A percentile compares a stretch with the other conserved stretches of the same genome.
Evolutionary conservation across 2,797 vertebrate genomes (phyloP).

Genomic region (Chaetodon trifasciatus): DNA sequence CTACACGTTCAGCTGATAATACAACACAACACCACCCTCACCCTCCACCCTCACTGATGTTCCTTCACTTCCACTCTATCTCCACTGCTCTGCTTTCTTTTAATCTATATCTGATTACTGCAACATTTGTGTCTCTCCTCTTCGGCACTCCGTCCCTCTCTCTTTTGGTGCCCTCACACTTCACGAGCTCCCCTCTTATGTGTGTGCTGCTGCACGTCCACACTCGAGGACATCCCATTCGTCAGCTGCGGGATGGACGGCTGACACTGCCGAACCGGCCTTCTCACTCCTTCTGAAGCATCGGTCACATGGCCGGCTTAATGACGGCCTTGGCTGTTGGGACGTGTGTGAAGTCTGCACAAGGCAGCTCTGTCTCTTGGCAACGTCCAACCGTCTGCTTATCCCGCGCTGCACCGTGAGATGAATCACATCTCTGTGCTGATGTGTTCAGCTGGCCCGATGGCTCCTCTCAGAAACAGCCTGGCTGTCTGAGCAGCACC

Average conservation of each 20-base stretch:
- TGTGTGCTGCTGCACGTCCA: not conserved
- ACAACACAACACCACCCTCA: conserved; percentile 35
- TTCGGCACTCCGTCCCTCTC: not conserved
- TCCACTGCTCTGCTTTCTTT: conserved; percentile 7
- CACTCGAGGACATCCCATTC: conserved; percentile 5
- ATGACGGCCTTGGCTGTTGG: conserved; percentile 48
- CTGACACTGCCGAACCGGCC: conserved; percentile 27
- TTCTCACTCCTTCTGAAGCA: conserved; percentile 45
- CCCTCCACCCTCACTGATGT: conserved; percentile 3
- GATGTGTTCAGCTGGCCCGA: conserved; percentile 62
- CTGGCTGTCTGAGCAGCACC: conserved; percentile 21
- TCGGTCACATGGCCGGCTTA: conserved; percentile 60
- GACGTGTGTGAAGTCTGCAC: conserved; percentile 62
- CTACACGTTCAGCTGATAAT: conserved; percentile 42
- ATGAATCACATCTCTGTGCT: conserved; percentile 76
- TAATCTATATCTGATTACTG: conserved; percentile 1
- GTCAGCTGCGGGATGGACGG: conserved; percentile 25
- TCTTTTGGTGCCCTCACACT: not conserved
- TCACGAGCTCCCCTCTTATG: conserved; percentile 4
- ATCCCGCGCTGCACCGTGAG: conserved; percentile 44
- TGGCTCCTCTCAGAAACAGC: conserved; percentile 42
- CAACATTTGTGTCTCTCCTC: conserved; percentile 21
- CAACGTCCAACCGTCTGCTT: conserved; percentile 69
- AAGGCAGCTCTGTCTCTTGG: conserved; percentile 79
- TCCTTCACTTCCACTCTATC: conserved; percentile 10